Evolutionary conservation across 2,888 invertebrate genomes (phyloP), one percentile per base, ranked within the genome.

Genomic region (Leptinotarsa tumamoca): DNA sequence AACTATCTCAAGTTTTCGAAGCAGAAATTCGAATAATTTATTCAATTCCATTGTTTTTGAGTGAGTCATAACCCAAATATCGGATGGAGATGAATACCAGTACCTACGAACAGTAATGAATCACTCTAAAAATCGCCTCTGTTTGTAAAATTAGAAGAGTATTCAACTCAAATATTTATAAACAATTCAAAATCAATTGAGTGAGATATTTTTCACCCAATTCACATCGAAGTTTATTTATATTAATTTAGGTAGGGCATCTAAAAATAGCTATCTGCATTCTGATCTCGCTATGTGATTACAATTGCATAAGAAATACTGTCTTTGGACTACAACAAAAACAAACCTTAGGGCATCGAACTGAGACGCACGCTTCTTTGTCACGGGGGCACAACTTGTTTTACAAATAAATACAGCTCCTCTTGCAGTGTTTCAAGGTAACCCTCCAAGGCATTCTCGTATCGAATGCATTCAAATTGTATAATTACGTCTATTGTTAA

Each of bases 331-430:
- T 67, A 66, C 67, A 71, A 75, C 58, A 75, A 75, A 73, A 72
- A 75, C 75, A 68, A 68, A 75, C 71, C 72, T 68, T 33, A 69
- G 75, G 75, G 72, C 75, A 75, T 72, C 75, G 75, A 75, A 75
- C 75, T 66, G 68, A 50, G 69, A 49, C 54, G 49, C 72, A 75
- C 75, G 75, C 68, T 75, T 72, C 75, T 75, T 75, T 75, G 75
- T 75, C 75, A 72, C 72, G 67, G 72, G 75, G 75, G 72, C 75
- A 72, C 75, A 75, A 75, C 75, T 75, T 72, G 75, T 75, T 75
- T 75, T 75, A 69, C 66, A 69, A 72, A 75, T 66, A 69, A 72
- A 75, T 69, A 72, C 43, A 43, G 66, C 72, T 75, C 63, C 63
- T 63, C 63, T 63, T 33, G 63, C 43, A 63, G 61, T 63, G 61